Conservation (phyloP, 1,140 invertebrate species). For the Caenorhabditis briggsae region DNA sequence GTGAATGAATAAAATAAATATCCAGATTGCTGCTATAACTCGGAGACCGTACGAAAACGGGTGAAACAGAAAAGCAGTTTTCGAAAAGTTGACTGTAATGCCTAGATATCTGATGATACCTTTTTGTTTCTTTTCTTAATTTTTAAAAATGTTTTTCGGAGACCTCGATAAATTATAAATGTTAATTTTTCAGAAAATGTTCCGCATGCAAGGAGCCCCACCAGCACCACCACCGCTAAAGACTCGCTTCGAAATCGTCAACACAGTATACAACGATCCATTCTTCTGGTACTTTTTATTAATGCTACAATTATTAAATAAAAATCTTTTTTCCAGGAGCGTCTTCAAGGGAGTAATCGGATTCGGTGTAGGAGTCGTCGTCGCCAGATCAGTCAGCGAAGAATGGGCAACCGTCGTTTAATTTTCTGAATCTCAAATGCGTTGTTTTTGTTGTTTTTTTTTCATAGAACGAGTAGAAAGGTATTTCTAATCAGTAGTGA, state of each 20-base stretch:
- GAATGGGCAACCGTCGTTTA: conserved; percentile 58
- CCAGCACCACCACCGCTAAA: conserved; percentile 45
- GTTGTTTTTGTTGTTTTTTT: conserved; percentile 23
- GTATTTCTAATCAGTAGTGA: neutral
- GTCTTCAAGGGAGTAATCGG: conserved; percentile 59
- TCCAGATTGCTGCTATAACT: no score
- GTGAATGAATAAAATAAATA: no score
- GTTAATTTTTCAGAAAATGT: conserved; percentile 32
- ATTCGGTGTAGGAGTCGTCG: conserved; percentile 60
- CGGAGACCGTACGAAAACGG: no score
- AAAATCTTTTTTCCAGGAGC: conserved; percentile 55
- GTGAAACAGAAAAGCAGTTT: no score
- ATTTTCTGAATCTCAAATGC: conserved; percentile 6
- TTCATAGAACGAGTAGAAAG: neutral
- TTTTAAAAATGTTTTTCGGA: no score
- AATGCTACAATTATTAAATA: neutral
- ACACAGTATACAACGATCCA: conserved; percentile 64
- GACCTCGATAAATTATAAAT: neutral
- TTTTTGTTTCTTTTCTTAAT: no score
- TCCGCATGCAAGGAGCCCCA: conserved; percentile 60
- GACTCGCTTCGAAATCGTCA: conserved; percentile 58
- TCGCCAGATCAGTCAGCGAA: conserved; percentile 61
- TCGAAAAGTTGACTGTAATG: no score
- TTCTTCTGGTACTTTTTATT: conserved; percentile 58
- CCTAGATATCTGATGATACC: no score